Percentiles rank a stretch among this genome's conserved stretches.
phyloP scores from a whole-genome alignment of 2,888 invertebrate species.

The Pristionchus maxplancki region DNA sequence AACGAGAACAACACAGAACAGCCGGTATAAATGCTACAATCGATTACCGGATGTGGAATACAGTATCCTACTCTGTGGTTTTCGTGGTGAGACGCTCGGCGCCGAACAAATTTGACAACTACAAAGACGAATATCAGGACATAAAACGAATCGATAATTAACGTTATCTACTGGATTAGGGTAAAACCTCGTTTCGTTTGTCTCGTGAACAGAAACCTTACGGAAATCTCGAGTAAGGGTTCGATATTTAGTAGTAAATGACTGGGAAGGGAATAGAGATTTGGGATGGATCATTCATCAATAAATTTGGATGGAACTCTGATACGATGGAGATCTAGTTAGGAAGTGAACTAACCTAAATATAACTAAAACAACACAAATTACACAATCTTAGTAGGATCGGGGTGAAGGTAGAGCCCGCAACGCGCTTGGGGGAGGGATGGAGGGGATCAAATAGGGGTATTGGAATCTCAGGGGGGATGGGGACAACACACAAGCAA shows the following conservation, averaged over 20 bases:
- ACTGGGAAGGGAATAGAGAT: slow-evolving; percentile 27
- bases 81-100: slow-evolving; percentile 25
- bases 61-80: slow-evolving; percentile 25
- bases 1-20: neutral
- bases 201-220: slow-evolving; percentile 26
- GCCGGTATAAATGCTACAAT: neutral
- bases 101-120: neutral
- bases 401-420: slow-evolving; percentile 17
- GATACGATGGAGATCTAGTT: neutral
- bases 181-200: slow-evolving; percentile 28
- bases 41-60: slow-evolving; percentile 41
- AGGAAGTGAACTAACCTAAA: slow-evolving; percentile 5
- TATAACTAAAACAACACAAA: slow-evolving; percentile 38
- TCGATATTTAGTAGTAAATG: slow-evolving; percentile 35
- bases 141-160: slow-evolving; percentile 26
- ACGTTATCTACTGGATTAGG: slow-evolving; percentile 19
- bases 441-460: neutral
- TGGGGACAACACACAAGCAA: slow-evolving; percentile 31
- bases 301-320: neutral
- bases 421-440: slow-evolving; percentile 49
- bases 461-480: neutral
- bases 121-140: neutral
- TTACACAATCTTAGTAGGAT: slow-evolving; percentile 28
- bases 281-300: neutral
- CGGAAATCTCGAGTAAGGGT: neutral